phyloP scores from a whole-genome alignment of 2,113 vertebrate genomes.

The human region DNA sequence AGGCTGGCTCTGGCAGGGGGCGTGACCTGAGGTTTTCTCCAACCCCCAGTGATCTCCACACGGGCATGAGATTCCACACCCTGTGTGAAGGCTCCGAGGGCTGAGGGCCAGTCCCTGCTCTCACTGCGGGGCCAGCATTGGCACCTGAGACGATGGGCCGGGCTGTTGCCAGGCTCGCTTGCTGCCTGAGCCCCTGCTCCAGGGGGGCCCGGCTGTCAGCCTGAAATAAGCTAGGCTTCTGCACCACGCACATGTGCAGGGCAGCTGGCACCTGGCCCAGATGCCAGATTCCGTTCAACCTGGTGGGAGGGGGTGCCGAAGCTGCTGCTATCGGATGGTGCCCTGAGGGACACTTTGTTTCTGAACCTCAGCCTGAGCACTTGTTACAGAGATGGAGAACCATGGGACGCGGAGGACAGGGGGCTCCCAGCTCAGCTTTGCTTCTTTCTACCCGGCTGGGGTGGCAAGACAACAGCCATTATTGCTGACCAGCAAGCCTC shows the following conservation, averaged over 20 bases:
- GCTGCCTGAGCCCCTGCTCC: neutral
- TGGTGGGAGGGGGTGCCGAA: neutral
- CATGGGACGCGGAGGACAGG: rapidly evolving
- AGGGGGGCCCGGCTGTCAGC: neutral
- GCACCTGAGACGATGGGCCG: neutral
- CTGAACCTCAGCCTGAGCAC: neutral
- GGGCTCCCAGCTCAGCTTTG: neutral
- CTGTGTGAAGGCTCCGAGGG: neutral
- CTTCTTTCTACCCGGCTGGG: neutral
- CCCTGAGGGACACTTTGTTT: neutral
- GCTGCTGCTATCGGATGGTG: neutral
- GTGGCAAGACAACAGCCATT: neutral
- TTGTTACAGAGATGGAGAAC: neutral
- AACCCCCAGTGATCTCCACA: rapidly evolving
- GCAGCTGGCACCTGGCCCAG: rapidly evolving
- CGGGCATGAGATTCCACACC: rapidly evolving
- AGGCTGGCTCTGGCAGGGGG: neutral
- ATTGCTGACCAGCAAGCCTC: neutral
- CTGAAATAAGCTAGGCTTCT: neutral
- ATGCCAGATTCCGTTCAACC: rapidly evolving
- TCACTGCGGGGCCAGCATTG: neutral
- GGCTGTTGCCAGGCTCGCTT: neutral
- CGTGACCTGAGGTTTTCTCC: neutral
- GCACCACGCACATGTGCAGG: neutral
- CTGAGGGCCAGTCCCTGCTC: neutral